Conservation (phyloP, 2,888 invertebrate genomes). For the Aplocera efformata region DNA sequence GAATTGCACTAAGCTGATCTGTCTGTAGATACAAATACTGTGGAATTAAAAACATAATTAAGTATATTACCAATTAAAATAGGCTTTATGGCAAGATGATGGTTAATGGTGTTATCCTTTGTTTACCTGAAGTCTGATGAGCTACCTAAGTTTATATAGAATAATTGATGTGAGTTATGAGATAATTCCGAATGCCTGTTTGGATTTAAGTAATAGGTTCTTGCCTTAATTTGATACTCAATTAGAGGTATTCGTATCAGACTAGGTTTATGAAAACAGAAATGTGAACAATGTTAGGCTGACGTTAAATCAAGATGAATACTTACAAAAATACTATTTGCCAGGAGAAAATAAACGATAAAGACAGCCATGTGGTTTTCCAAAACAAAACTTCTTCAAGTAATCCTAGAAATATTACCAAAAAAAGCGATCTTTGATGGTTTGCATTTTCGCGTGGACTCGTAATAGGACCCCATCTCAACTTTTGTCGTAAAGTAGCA, state of each 20-base stretch:
- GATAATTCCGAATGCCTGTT: too few relatives aligned
- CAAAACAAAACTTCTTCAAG: constrained; percentile 71
- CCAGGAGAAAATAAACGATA: constrained; percentile 50
- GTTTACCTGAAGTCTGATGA: too few relatives aligned
- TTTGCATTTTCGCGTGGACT: constrained; percentile 45
- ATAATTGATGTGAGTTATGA: too few relatives aligned
- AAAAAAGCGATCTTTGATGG: constrained; percentile 46
- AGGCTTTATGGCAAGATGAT: too few relatives aligned
- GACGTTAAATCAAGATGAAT: constrained; percentile 3
- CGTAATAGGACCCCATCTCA: constrained; percentile 53
- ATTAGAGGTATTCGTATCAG: too few relatives aligned
- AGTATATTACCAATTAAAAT: too few relatives aligned
- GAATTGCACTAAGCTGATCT: constrained; percentile 57
- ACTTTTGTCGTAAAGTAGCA: constrained; percentile 46
- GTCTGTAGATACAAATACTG: constrained; percentile 55
- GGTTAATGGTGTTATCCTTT: too few relatives aligned
- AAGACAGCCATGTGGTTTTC: constrained; percentile 63
- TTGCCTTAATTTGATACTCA: too few relatives aligned
- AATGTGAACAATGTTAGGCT: too few relatives aligned
- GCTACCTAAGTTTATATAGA: too few relatives aligned
- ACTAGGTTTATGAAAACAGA: too few relatives aligned
- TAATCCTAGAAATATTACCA: constrained; percentile 51
- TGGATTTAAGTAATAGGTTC: too few relatives aligned
- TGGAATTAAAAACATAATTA: constrained; percentile 31
- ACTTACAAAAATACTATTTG: constrained; percentile 66